A percentile compares a stretch with the other conserved stretches of the same genome.
Conservation (phyloP, 2,113 vertebrate species). For the Mastomys natalensis region DNA sequence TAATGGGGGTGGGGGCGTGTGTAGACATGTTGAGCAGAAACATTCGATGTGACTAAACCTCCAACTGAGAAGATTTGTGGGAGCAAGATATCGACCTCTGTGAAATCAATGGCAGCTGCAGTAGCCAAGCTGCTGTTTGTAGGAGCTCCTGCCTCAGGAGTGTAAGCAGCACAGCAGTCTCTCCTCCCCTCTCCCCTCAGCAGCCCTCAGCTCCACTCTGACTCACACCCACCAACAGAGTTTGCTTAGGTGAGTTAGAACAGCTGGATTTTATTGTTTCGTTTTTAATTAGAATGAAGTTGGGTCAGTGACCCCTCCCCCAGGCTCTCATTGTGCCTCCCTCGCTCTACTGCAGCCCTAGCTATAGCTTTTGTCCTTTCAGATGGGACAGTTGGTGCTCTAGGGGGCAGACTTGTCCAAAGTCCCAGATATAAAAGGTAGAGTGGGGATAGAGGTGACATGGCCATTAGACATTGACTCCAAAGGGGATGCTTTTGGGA, state of each 20-base stretch:
- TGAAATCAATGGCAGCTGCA: slow-evolving; percentile 88
- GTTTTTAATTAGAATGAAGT: slow-evolving; percentile 76
- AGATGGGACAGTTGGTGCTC: slow-evolving; percentile 56
- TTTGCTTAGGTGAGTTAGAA: slow-evolving; percentile 77
- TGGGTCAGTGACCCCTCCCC: slow-evolving; percentile 76
- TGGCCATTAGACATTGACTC: slow-evolving; percentile 17
- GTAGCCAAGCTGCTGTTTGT: slow-evolving; percentile 76
- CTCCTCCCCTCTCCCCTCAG: slow-evolving; percentile 51
- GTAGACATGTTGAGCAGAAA: slow-evolving; percentile 82
- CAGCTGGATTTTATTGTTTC: slow-evolving; percentile 67
- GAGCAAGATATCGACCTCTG: slow-evolving; percentile 88
- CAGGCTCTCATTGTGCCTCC: slow-evolving; percentile 62
- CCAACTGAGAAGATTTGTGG: slow-evolving; percentile 86
- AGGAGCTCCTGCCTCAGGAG: slow-evolving; percentile 80
- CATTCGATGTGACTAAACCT: slow-evolving; percentile 87
- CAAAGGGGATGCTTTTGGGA: slow-evolving; percentile 17
- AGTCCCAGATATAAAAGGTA: slow-evolving; percentile 30
- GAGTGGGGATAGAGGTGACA: slow-evolving; percentile 49
- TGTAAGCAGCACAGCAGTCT: slow-evolving; percentile 70
- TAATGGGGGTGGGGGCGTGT: slow-evolving; percentile 51
- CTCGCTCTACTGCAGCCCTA: slow-evolving; percentile 81
- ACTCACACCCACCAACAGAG: slow-evolving; percentile 56
- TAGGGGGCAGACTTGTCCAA: not conserved
- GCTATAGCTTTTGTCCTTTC: slow-evolving; percentile 75
- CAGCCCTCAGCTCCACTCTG: slow-evolving; percentile 63